Evolutionary conservation across 2,888 invertebrate genomes (phyloP).

Genomic region (Lamellibrachia satsuma): DNA sequence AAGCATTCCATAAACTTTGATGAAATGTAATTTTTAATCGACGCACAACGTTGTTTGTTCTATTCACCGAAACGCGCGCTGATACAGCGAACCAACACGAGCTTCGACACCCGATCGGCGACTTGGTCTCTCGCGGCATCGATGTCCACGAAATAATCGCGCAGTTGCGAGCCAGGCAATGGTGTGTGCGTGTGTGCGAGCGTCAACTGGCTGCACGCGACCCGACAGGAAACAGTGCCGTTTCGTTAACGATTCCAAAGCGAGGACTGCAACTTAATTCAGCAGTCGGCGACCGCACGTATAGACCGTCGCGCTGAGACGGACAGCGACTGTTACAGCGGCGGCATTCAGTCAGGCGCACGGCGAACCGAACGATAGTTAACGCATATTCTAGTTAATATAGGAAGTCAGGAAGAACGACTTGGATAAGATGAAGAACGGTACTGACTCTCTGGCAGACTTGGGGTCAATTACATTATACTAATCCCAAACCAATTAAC

Average conservation of each 20-base stretch:
- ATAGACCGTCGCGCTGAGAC: neutral
- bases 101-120: conserved; percentile 1
- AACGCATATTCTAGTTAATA: too few species aligned
- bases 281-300: neutral
- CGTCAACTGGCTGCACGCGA: neutral
- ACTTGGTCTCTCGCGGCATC: neutral
- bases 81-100: neutral
- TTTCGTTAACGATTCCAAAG: neutral
- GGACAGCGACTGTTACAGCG: neutral
- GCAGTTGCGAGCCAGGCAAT: neutral
- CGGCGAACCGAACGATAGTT: neutral
- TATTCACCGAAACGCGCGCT: neutral
- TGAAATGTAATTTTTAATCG: neutral
- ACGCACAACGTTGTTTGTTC: neutral
- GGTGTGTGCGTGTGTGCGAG: neutral
- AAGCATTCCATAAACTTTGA: neutral
- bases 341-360: neutral
- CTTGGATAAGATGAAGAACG: too few species aligned
- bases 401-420: too few species aligned
- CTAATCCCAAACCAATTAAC: too few species aligned
- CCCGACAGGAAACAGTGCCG: neutral
- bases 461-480: too few species aligned
- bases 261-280: neutral
- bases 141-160: conserved; percentile 1
- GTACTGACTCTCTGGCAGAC: too few species aligned